These are phyloP conservation scores for Brevimyrus niger DNA, from an alignment of 2,113 vertebrate genomes.

Conservation along the genomic window DNA sequence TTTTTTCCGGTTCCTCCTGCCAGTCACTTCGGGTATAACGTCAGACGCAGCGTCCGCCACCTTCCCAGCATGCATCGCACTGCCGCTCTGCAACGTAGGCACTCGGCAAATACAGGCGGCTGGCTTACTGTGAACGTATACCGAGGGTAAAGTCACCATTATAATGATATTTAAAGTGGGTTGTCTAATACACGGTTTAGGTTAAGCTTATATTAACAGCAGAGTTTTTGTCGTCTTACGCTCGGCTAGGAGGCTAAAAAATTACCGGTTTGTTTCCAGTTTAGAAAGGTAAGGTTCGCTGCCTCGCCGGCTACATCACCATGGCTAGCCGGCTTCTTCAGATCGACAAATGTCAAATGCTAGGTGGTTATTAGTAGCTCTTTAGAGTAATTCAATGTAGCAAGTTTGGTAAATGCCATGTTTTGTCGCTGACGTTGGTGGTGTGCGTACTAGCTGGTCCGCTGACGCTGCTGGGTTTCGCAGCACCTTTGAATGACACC, in stretches of 20 bases:
- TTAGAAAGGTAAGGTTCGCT: slow-evolving; percentile 15
- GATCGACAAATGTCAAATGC: not conserved
- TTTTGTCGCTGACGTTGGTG: not conserved
- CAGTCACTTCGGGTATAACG: not conserved
- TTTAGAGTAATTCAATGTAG: not conserved
- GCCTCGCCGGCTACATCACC: not conserved
- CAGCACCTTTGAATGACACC: not conserved
- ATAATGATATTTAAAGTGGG: slow-evolving; percentile 13
- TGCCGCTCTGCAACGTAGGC: slow-evolving; percentile 26
- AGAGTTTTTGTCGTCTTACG: not conserved
- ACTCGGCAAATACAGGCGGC: slow-evolving; percentile 7
- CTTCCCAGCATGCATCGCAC: slow-evolving; percentile 14
- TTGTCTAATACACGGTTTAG: not conserved
- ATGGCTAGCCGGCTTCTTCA: not conserved
- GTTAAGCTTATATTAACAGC: not conserved
- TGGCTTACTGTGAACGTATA: not conserved
- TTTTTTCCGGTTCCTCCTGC: not conserved
- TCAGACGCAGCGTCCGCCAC: not conserved
- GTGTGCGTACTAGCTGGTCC: not conserved
- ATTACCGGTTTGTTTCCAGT: not conserved
- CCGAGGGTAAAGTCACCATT: not conserved
- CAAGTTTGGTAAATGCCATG: not conserved
- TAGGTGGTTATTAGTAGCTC: not conserved
- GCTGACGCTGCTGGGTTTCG: not conserved
- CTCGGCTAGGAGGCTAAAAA: not conserved